Conservation (phyloP, 2,888 invertebrate species). For the Drosophila monieri region DNA sequence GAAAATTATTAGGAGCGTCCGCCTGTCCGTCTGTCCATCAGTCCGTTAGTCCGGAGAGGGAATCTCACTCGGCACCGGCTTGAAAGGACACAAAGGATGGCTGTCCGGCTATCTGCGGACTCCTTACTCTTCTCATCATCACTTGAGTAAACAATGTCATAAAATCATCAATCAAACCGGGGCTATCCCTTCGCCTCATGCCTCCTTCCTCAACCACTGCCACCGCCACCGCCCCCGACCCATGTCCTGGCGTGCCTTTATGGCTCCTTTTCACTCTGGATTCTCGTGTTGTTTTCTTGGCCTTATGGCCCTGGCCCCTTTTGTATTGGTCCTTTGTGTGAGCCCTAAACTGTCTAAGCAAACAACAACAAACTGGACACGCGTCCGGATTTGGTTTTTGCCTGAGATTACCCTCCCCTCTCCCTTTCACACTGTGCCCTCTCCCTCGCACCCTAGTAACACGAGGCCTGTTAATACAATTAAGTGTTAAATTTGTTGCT, state of each 20-base stretch:
- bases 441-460: constrained; percentile 1
- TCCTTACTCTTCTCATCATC: constrained; percentile 67
- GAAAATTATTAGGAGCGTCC: constrained; percentile 49
- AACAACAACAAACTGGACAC: constrained; percentile 49
- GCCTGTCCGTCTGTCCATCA: neutral
- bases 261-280: constrained; percentile 6
- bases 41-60: constrained; percentile 14
- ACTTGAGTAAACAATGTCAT: constrained; percentile 79
- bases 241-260: neutral
- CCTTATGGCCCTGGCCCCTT: constrained; percentile 18
- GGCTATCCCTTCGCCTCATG: constrained; percentile 9
- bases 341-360: constrained; percentile 48
- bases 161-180: constrained; percentile 76
- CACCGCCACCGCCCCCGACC: neutral
- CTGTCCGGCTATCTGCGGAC: constrained; percentile 29
- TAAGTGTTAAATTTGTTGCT: constrained; percentile 77
- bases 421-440: constrained; percentile 1
- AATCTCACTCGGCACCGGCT: constrained; percentile 52
- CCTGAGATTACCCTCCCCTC: constrained; percentile 29
- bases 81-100: constrained; percentile 61
- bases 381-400: constrained; percentile 48
- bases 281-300: constrained; percentile 33
- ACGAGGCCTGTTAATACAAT: constrained; percentile 70
- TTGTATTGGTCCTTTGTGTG: constrained; percentile 46
- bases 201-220: neutral